These are phyloP conservation scores for Diachasmimorpha longicaudata DNA, from an alignment of 1,140 invertebrate genomes.

Conservation along the genomic window DNA sequence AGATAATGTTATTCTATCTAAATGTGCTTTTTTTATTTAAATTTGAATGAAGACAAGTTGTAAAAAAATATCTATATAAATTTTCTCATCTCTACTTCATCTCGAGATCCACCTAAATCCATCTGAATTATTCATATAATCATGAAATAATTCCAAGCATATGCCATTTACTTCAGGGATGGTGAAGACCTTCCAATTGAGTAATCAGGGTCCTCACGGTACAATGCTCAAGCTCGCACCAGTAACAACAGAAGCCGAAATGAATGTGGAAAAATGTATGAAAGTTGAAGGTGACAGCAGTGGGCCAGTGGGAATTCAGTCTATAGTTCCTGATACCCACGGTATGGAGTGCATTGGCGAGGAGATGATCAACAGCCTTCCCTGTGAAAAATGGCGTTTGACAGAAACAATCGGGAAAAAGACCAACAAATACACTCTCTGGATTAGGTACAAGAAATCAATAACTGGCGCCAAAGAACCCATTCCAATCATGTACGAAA, in stretches of 20 bases:
- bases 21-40: no score
- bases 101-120: no score
- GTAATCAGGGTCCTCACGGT: slow-evolving; percentile 71
- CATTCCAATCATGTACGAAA: slow-evolving; percentile 84
- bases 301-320: slow-evolving; percentile 71
- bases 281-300: slow-evolving; percentile 80
- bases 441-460: slow-evolving; percentile 71
- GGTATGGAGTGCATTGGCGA: slow-evolving; percentile 72
- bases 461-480: slow-evolving; percentile 56
- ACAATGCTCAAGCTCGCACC: slow-evolving; percentile 85
- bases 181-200: slow-evolving; percentile 87
- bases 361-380: slow-evolving; percentile 70
- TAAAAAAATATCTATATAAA: no score
- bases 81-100: no score
- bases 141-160: no score
- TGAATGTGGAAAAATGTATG: slow-evolving; percentile 81
- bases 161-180: slow-evolving; percentile 69
- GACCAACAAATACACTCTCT: slow-evolving; percentile 86
- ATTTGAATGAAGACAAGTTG: no score
- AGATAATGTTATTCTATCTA: not conserved
- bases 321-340: slow-evolving; percentile 81
- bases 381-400: slow-evolving; percentile 78
- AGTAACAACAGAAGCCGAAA: slow-evolving; percentile 76
- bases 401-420: slow-evolving; percentile 75
- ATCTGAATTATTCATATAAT: no score